These are phyloP conservation scores for Deroplatys truncata DNA, from an alignment of 2,888 invertebrate species.

Conservation along the genomic window DNA sequence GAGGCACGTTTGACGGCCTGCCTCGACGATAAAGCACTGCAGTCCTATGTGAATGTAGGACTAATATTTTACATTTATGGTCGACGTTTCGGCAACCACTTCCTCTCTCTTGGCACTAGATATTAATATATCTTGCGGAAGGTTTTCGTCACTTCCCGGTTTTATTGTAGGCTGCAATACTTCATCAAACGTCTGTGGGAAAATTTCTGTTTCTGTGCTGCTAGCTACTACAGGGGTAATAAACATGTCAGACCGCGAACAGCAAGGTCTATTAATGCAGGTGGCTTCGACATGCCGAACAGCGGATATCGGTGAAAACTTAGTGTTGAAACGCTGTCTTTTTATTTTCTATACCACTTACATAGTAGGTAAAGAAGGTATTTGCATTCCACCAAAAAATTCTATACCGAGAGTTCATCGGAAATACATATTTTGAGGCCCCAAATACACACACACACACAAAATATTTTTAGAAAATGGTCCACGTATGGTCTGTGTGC, in stretches of 20 bases:
- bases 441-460: no score
- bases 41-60: background rate
- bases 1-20: background rate
- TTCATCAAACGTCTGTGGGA: background rate
- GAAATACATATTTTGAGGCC: no score
- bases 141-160: background rate
- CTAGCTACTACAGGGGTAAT: background rate
- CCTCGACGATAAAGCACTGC: background rate
- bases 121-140: background rate
- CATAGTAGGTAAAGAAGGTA: no score
- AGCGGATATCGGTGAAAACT: no score
- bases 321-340: no score
- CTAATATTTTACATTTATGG: background rate
- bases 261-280: background rate
- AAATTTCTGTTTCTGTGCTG: background rate
- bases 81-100: background rate
- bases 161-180: background rate
- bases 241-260: background rate
- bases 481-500: no score
- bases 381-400: no score
- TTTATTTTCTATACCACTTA: no score
- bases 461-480: no score
- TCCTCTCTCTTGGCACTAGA: background rate
- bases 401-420: no score
- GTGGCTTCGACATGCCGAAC: background rate